Conservation (phyloP, 2,113 vertebrate genomes). For the Phoenicopterus ruber region DNA sequence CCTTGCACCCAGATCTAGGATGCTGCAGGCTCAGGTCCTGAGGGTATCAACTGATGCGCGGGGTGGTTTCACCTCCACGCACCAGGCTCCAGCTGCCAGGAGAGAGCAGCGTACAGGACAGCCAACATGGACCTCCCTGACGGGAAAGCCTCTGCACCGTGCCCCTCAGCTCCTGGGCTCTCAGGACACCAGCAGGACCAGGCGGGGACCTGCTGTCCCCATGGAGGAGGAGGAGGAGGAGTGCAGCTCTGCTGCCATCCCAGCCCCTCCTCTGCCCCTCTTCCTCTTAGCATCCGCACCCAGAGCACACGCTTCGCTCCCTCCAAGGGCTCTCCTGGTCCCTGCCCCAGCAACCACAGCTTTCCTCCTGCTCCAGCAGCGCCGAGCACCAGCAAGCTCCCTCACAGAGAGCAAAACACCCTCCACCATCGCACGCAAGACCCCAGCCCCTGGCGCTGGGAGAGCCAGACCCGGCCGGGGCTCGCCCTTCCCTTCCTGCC, state of each 20-base stretch:
- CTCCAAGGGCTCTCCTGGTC: not conserved
- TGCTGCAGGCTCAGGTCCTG: not conserved
- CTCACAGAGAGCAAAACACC: not conserved
- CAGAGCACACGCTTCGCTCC: not conserved
- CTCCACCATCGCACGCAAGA: not conserved
- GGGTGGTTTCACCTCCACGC: not conserved
- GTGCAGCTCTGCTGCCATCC: not conserved
- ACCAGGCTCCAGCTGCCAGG: not conserved
- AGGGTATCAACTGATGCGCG: rapidly evolving
- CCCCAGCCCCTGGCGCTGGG: not conserved
- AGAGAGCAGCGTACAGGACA: not conserved
- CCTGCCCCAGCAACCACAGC: not conserved
- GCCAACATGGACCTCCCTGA: rapidly evolving
- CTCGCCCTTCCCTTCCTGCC: not conserved
- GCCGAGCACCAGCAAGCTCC: not conserved
- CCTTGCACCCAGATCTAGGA: too few relatives aligned
- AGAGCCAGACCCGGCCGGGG: not conserved
- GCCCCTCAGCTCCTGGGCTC: not conserved
- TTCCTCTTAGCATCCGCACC: not conserved
- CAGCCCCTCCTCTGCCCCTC: not conserved
- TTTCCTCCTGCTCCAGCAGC: not conserved
- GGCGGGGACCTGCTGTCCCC: not conserved
- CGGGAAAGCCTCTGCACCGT: rapidly evolving
- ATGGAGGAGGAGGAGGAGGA: not conserved
- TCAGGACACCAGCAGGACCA: not conserved